Conservation (phyloP, 2,888 invertebrate species). For the Eupithecia insigniata region DNA sequence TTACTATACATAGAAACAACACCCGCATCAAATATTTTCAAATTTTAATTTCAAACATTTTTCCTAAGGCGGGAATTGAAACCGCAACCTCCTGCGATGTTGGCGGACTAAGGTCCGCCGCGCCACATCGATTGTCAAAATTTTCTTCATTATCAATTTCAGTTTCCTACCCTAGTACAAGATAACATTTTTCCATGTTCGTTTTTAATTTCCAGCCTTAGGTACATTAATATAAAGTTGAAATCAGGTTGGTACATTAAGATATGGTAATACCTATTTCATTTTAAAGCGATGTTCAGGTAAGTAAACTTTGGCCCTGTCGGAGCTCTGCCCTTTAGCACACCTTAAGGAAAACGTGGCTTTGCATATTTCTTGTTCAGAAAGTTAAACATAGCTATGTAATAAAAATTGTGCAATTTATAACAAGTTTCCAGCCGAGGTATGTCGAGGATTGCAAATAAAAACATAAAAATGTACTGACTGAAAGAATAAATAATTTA, state of each 20-base stretch:
- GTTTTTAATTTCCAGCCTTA: not conserved
- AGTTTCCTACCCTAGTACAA: not conserved
- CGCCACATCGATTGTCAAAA: too few species aligned
- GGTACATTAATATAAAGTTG: not conserved
- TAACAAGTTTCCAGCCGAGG: not conserved
- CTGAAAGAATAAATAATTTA: not conserved
- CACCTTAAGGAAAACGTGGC: slow-evolving; percentile 20
- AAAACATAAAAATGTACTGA: not conserved
- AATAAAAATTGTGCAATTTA: slow-evolving; percentile 4
- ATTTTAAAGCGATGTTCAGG: slow-evolving; percentile 6
- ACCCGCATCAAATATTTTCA: too few species aligned
- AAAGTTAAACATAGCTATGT: slow-evolving; percentile 16
- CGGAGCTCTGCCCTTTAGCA: slow-evolving; percentile 13
- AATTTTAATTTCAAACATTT: too few species aligned
- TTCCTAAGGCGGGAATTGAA: too few species aligned
- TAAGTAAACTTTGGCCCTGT: not conserved
- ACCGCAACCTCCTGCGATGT: too few species aligned
- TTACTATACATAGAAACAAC: too few species aligned
- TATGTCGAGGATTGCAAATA: not conserved
- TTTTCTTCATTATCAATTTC: not conserved
- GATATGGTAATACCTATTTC: not conserved
- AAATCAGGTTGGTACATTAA: not conserved
- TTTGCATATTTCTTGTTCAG: slow-evolving; percentile 23
- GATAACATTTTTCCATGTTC: not conserved
- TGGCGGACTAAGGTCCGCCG: too few species aligned